These are phyloP conservation scores for Stigmatopora argus DNA, from an alignment of 2,113 vertebrate species.

Conservation along the genomic window DNA sequence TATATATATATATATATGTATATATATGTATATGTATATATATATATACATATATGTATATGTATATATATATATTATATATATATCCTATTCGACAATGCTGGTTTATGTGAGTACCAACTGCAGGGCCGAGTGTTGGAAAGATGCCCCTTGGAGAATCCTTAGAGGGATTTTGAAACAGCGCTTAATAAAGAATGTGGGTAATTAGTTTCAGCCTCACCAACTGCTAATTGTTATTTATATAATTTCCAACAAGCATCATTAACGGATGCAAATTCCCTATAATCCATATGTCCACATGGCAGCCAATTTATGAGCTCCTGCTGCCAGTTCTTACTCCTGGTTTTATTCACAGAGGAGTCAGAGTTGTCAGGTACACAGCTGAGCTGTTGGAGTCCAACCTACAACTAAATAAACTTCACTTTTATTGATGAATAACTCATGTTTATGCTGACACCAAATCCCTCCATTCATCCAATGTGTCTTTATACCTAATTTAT, in stretches of 20 bases:
- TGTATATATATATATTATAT: background rate
- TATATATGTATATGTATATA: too few species aligned
- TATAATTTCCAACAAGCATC: constrained; percentile 38
- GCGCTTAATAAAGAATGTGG: constrained; percentile 41
- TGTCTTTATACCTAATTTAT: constrained; percentile 45
- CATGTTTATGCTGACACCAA: constrained; percentile 39
- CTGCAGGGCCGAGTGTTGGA: constrained; percentile 23
- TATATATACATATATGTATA: too few species aligned
- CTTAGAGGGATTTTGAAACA: constrained; percentile 43
- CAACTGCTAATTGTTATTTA: constrained; percentile 51
- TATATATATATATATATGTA: too few species aligned
- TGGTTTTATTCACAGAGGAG: constrained; percentile 21
- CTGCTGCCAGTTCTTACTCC: constrained; percentile 30
- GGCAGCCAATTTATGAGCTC: constrained; percentile 17
- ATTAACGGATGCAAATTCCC: constrained; percentile 51
- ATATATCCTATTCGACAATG: constrained; percentile 9
- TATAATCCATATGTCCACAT: constrained; percentile 31
- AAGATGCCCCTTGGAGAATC: constrained; percentile 24
- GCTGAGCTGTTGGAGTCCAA: constrained; percentile 9
- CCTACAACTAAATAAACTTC: constrained; percentile 40
- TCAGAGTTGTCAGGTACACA: constrained; percentile 26
- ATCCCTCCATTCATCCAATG: constrained; percentile 28
- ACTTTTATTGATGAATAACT: constrained; percentile 43
- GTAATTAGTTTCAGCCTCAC: constrained; percentile 41
- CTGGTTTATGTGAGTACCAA: constrained; percentile 21